Evolutionary conservation across 2,888 invertebrate genomes (phyloP).

Genomic region (Chydorus sphaericus): DNA sequence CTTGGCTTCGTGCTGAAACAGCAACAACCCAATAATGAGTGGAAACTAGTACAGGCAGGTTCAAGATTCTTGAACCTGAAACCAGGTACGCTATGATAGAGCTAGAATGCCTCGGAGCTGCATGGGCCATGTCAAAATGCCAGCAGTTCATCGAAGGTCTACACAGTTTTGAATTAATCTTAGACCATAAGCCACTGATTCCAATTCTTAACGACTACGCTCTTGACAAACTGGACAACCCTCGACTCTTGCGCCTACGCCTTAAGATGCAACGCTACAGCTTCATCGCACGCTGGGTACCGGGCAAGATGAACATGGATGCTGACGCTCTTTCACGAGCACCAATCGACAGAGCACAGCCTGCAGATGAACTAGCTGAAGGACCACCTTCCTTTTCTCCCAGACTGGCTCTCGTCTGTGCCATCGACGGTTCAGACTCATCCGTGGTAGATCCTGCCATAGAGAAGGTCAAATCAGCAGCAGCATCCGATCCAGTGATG

Average conservation of each 20-base stretch:
- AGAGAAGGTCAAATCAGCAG: background rate
- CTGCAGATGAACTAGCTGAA: background rate
- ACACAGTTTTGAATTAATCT: background rate
- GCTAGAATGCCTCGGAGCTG: background rate
- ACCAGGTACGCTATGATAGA: background rate
- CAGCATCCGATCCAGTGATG: background rate
- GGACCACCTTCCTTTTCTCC: background rate
- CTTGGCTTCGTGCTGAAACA: constrained; percentile 12
- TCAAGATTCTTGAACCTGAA: background rate
- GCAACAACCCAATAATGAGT: background rate
- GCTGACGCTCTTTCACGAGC: constrained; percentile 13
- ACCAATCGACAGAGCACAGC: background rate
- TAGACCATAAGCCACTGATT: background rate
- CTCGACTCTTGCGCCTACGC: constrained; percentile 8
- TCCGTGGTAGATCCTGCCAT: background rate
- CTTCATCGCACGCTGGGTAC: constrained; percentile 5
- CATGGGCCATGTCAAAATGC: constrained; percentile 4
- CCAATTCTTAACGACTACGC: background rate
- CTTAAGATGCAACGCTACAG: constrained; percentile 4
- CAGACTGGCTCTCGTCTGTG: background rate
- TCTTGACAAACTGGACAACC: constrained; percentile 5
- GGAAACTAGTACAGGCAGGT: constrained; percentile 1
- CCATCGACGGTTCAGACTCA: background rate
- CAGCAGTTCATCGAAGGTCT: background rate
- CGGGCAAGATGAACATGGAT: constrained; percentile 1